A percentile compares a stretch with the other conserved stretches of the same genome.
These are phyloP conservation scores for Ceyx erithaca DNA, from an alignment of 2,797 vertebrate species.

Conservation along the genomic window DNA sequence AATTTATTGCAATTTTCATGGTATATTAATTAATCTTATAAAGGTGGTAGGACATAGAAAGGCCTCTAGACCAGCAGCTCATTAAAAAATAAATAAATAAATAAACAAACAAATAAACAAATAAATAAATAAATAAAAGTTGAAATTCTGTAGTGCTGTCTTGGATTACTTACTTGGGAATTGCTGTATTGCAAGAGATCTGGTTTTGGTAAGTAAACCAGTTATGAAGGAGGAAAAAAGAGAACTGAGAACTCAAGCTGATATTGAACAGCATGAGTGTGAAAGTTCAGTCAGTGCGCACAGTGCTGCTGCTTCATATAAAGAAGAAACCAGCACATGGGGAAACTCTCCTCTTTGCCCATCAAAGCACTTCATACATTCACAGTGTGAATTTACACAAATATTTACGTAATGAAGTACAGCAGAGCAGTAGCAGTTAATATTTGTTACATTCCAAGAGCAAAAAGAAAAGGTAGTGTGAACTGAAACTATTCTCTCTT, in stretches of 20 bases:
- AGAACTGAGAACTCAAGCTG: constrained; percentile 54
- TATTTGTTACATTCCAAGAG: constrained; percentile 61
- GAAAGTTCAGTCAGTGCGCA: not conserved
- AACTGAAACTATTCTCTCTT: constrained; percentile 5
- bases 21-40: not conserved
- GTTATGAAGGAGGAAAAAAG: not conserved
- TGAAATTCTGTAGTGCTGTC: not conserved
- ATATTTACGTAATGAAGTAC: constrained; percentile 60
- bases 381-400: constrained; percentile 67
- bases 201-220: constrained; percentile 11
- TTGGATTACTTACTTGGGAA: not conserved
- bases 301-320: not conserved
- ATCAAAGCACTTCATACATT: constrained; percentile 48
- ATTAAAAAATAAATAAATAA: not conserved
- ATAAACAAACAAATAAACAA: not conserved
- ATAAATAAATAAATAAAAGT: not conserved
- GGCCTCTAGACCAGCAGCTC: not conserved
- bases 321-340: constrained; percentile 43
- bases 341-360: constrained; percentile 23
- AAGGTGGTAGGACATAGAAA: not conserved
- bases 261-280: constrained; percentile 35
- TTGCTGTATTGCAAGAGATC: not conserved
- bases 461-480: constrained; percentile 43
- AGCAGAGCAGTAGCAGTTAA: constrained; percentile 58
- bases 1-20: not conserved